Percentiles rank a stretch among this genome's conserved stretches.
phyloP scores from a whole-genome alignment of 1,140 invertebrate genomes.

The Drosophila lowei region DNA sequence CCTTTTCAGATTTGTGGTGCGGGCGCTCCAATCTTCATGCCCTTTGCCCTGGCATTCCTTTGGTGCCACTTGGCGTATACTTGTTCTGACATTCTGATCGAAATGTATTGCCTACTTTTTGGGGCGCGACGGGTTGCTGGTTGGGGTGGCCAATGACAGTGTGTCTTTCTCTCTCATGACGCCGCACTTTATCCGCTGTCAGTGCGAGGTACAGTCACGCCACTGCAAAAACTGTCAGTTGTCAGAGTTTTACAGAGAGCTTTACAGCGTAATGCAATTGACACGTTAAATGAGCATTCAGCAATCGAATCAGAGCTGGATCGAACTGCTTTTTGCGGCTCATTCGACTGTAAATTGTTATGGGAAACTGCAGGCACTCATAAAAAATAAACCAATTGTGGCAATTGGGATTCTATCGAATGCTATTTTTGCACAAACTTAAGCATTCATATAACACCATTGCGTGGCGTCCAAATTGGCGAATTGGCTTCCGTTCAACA shows the following conservation, averaged over 20 bases:
- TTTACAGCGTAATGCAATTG: constrained; percentile 44
- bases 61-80: constrained; percentile 43
- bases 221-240: background rate
- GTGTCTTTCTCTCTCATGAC: constrained; percentile 11
- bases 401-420: no score
- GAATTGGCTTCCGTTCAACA: background rate
- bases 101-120: constrained; percentile 66
- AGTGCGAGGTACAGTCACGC: constrained; percentile 2
- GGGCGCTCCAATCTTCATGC: background rate
- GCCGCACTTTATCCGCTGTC: constrained; percentile 43
- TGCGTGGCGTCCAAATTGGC: constrained; percentile 30
- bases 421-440: no score
- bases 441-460: constrained; percentile 3
- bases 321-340: background rate
- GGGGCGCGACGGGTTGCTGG: background rate
- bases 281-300: constrained; percentile 42
- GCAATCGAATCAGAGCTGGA: constrained; percentile 28
- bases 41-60: constrained; percentile 9
- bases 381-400: no score
- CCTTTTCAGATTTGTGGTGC: constrained; percentile 33
- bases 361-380: no score
- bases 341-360: no score
- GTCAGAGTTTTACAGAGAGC: constrained; percentile 11
- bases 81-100: constrained; percentile 42
- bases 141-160: no score